Evolutionary conservation across 2,113 vertebrate genomes (phyloP).

Genomic region (Oncorhynchus kisutch): DNA sequence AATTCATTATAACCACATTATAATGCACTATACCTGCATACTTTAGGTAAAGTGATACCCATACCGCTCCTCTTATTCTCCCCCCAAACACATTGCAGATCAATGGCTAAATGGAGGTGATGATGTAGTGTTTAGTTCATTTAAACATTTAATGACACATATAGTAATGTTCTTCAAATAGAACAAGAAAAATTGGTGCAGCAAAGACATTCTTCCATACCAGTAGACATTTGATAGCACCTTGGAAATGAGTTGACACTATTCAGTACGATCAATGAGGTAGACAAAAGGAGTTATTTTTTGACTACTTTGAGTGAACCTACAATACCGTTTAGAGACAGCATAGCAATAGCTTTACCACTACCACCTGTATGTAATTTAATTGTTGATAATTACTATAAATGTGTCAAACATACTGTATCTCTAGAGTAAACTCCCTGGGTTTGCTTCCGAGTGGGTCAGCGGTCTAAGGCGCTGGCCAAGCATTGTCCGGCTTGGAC

Average conservation of each 20-base stretch:
- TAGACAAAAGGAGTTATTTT: slow-evolving; percentile 13
- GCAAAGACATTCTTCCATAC: slow-evolving; percentile 27
- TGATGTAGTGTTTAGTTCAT: slow-evolving; percentile 49
- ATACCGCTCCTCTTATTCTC: slow-evolving; percentile 16
- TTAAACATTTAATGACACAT: slow-evolving; percentile 60
- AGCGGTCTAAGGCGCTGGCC: too few species aligned
- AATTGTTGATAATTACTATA: not conserved
- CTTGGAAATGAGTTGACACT: slow-evolving; percentile 3
- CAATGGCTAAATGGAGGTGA: slow-evolving; percentile 45
- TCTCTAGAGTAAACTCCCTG: not conserved
- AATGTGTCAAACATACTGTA: not conserved
- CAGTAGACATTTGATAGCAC: slow-evolving; percentile 28
- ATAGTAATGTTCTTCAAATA: slow-evolving; percentile 50
- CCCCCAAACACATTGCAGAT: slow-evolving; percentile 44
- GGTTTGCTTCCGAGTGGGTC: not conserved
- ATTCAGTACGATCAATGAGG: not conserved
- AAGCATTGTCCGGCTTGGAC: too few species aligned
- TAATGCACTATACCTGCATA: too few species aligned
- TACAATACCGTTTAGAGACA: not conserved
- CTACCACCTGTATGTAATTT: not conserved
- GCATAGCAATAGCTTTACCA: not conserved
- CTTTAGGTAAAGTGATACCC: too few species aligned
- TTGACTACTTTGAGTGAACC: slow-evolving; percentile 29
- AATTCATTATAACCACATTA: too few species aligned
- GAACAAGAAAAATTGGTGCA: not conserved